Conservation (phyloP, 2,113 vertebrate species). For the Hiodon tergisus region DNA sequence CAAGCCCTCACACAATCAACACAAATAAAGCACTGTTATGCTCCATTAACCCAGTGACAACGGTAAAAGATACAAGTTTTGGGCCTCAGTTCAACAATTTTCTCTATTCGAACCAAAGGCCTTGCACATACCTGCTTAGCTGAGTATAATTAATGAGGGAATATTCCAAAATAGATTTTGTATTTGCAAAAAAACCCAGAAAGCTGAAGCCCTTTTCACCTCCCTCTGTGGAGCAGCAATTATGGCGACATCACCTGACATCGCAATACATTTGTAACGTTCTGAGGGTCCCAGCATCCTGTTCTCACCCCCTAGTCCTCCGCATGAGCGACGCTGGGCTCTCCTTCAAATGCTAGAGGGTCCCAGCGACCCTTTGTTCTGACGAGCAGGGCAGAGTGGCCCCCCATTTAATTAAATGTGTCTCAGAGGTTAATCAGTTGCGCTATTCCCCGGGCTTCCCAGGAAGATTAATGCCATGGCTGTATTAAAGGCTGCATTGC, state of each 20-base stretch:
- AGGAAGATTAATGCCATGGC: neutral
- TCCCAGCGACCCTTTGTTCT: neutral
- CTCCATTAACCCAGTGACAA: no score
- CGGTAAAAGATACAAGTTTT: no score
- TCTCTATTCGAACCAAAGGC: no score
- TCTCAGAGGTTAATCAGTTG: conserved; percentile 21
- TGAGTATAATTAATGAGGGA: neutral
- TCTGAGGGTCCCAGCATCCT: conserved; percentile 29
- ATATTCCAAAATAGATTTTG: neutral
- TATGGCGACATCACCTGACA: conserved; percentile 51
- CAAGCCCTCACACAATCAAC: no score
- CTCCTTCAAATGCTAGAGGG: neutral
- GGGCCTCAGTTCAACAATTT: no score
- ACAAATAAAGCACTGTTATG: no score
- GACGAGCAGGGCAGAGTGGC: neutral
- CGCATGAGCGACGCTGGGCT: no score
- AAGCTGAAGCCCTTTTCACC: conserved; percentile 31
- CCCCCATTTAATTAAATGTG: conserved; percentile 10
- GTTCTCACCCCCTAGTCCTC: neutral
- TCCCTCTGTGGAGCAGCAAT: conserved; percentile 43
- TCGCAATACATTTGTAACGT: conserved; percentile 32
- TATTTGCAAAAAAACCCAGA: conserved; percentile 16
- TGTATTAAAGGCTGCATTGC: neutral
- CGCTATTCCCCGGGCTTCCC: neutral
- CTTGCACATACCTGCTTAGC: neutral